Evolutionary conservation across 2,113 vertebrate species (phyloP), one percentile per base, ranked within the genome.

Genomic region (Tetrao urogallus): DNA sequence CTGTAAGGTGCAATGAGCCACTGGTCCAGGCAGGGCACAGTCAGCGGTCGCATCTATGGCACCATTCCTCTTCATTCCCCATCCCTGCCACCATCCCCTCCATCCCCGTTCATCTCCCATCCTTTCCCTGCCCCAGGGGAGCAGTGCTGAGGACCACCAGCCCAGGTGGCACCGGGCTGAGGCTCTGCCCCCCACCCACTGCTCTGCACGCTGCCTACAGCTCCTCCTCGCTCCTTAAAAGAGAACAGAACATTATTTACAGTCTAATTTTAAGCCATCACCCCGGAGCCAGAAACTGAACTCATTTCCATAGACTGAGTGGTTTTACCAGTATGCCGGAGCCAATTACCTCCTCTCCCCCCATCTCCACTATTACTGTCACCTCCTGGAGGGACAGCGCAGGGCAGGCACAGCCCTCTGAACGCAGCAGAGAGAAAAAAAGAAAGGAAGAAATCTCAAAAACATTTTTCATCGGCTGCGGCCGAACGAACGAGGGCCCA

Each of bases 201-300:
- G 56, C 11, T 7, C 45, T 13, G 66, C 52, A 30, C 8, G 27
- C 52, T 54, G 52, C 52, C 34, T 47, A 45, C 22, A 75, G 86
- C 88, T 79, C 84, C 80, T 93, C 81, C 84, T 82, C 71, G 5
- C n/a, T 66, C 8, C 78, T 89, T 13, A 24, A 27, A 65, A 83
- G 28, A 67, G 54, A 81, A 80, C 82, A 78, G 30, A 89, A 54
- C 60, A 57, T 80, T 16, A 72, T 30, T 75, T 22, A 63, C 63
- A 77, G 43, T 30, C 89, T 65, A 30, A 57, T 76, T 36, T 76
- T 50, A 65, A 91, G 65, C 52, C 21, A 6, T 19, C 5, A 57
- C 85, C 90, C 86, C 9, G 21, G 13, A 88, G 91, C 72, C 75
- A 80, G 92, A 79, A 74, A 61, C 82, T 40, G 82, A 77, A 88